These are phyloP conservation scores for Hydropsyche tenuis DNA, from an alignment of 1,140 invertebrate species.

Conservation along the genomic window DNA sequence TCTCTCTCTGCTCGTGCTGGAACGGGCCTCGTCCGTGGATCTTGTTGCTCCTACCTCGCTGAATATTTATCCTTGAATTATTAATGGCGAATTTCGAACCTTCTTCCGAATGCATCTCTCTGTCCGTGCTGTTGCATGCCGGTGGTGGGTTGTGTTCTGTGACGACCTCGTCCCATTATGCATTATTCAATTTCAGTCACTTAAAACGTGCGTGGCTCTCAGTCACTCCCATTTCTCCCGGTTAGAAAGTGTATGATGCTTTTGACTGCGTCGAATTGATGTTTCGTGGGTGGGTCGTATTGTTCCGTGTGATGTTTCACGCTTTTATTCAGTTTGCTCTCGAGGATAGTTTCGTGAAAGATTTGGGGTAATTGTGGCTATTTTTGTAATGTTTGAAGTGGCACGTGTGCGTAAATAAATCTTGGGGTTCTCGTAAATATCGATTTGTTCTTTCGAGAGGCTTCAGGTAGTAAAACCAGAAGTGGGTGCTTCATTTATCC, in stretches of 20 bases:
- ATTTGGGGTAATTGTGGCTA: too few relatives aligned
- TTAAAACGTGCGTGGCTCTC: slow-evolving; percentile 7
- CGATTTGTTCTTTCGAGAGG: neutral
- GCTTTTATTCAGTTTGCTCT: too few relatives aligned
- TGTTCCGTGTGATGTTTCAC: too few relatives aligned
- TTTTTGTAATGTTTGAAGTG: too few relatives aligned
- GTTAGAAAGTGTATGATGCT: neutral
- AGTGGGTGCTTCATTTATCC: slow-evolving; percentile 25
- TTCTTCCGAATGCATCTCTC: slow-evolving; percentile 6
- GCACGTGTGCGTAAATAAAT: too few relatives aligned
- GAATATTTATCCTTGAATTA: slow-evolving; percentile 33
- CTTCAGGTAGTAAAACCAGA: slow-evolving; percentile 1
- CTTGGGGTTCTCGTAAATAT: neutral
- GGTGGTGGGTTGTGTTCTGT: neutral
- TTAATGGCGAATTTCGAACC: slow-evolving; percentile 19
- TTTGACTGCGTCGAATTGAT: neutral
- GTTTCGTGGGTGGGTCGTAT: too few relatives aligned
- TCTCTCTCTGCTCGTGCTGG: neutral
- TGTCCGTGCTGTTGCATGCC: neutral
- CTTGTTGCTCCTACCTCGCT: neutral
- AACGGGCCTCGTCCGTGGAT: neutral
- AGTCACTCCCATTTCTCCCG: neutral
- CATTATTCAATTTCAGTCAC: slow-evolving; percentile 27
- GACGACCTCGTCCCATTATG: neutral
- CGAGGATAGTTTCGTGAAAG: too few relatives aligned